Evolutionary conservation across 2,113 vertebrate genomes (phyloP).

Genomic region (Bos javanicus): DNA sequence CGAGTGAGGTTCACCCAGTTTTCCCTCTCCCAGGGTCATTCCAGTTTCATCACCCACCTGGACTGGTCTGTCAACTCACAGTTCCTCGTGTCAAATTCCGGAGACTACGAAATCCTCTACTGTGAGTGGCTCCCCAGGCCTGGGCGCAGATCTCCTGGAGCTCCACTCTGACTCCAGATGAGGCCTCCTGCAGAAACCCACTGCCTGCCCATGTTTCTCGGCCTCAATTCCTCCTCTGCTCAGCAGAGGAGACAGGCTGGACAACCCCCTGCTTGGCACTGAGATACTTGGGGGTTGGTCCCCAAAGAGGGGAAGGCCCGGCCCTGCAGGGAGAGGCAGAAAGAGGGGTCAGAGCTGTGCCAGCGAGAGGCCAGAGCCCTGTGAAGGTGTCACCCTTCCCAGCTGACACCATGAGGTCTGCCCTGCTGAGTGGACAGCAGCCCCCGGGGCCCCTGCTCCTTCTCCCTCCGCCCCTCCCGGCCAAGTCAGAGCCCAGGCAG

Average conservation of each 20-base stretch:
- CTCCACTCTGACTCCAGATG: not conserved
- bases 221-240: not conserved
- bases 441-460: not conserved
- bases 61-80: slow-evolving; percentile 98
- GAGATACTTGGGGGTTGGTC: not conserved
- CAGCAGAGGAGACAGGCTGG: not conserved
- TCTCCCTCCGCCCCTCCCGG: not conserved
- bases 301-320: fast-evolving
- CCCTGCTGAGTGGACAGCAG: not conserved
- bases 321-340: not conserved
- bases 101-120: slow-evolving; percentile 98
- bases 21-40: slow-evolving; percentile 89
- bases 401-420: not conserved
- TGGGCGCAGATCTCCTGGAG: fast-evolving
- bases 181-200: not conserved
- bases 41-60: slow-evolving; percentile 98
- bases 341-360: not conserved
- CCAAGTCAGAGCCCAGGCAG: not conserved
- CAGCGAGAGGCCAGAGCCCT: not conserved
- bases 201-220: fast-evolving
- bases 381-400: not conserved
- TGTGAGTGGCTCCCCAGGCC: slow-evolving; percentile 86
- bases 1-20: not conserved
- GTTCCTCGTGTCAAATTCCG: slow-evolving; percentile 97
- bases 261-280: not conserved